phyloP scores from a whole-genome alignment of 2,113 vertebrate species.

The Sphyrna mokarran region DNA sequence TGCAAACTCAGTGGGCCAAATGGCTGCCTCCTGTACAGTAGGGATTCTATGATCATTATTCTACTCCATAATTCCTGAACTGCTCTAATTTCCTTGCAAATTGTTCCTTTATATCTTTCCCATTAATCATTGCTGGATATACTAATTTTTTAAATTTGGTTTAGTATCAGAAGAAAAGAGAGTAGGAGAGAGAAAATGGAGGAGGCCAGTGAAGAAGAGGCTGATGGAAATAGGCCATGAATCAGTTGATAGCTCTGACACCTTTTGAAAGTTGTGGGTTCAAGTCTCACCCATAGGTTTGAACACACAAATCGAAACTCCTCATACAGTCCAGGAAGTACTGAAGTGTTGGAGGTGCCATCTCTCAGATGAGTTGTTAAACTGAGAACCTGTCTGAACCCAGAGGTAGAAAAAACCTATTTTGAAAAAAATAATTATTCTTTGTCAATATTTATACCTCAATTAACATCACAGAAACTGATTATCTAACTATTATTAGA shows the following conservation, averaged over 20 bases:
- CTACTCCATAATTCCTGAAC: background rate
- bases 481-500: background rate
- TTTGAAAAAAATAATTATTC: background rate
- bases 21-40: no score
- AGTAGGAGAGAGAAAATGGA: background rate
- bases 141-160: background rate
- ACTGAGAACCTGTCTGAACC: no score
- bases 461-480: background rate
- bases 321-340: background rate
- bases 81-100: background rate
- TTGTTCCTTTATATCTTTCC: background rate
- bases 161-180: background rate
- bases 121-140: background rate
- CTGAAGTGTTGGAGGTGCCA: background rate
- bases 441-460: background rate
- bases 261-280: no score
- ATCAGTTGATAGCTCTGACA: background rate
- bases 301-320: background rate
- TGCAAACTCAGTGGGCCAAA: no score
- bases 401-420: background rate
- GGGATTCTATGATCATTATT: no score
- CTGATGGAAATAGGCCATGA: background rate
- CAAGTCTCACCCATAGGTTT: background rate
- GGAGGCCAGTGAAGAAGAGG: background rate
- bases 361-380: background rate